phyloP scores from a whole-genome alignment of 2,888 invertebrate species.

The Philopedon plagiatum region DNA sequence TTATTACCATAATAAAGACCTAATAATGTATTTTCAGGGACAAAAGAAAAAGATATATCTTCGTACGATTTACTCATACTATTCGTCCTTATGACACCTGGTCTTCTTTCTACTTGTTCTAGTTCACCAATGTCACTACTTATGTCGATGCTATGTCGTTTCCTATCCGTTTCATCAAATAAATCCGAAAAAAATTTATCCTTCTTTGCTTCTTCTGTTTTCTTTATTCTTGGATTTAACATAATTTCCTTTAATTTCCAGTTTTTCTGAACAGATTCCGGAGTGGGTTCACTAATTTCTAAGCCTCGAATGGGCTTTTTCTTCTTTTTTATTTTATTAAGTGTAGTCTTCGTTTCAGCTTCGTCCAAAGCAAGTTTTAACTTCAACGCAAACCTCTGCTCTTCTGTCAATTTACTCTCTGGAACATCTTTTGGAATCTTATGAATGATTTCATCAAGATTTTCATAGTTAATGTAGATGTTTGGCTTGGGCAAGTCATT shows the following conservation, averaged over 20 bases:
- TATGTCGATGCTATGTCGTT: constrained; percentile 43
- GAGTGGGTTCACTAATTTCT: constrained; percentile 60
- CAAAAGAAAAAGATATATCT: constrained; percentile 56
- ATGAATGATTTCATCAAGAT: constrained; percentile 57
- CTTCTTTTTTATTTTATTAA: constrained; percentile 55
- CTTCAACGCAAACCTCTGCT: constrained; percentile 60
- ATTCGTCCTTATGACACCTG: neutral
- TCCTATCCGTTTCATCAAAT: neutral
- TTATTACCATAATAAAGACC: constrained; percentile 47
- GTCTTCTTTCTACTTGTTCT: neutral
- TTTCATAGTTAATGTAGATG: constrained; percentile 54
- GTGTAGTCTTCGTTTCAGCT: constrained; percentile 57
- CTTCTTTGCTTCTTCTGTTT: constrained; percentile 26
- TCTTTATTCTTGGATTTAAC: constrained; percentile 49
- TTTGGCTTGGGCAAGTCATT: constrained; percentile 45
- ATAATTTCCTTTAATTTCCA: constrained; percentile 54
- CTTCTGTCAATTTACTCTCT: constrained; percentile 57
- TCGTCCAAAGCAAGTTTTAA: constrained; percentile 60
- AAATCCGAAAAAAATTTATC: constrained; percentile 4
- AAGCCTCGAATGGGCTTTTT: constrained; percentile 51
- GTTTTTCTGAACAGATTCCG: constrained; percentile 60
- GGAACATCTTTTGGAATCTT: constrained; percentile 57
- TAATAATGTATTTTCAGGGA: constrained; percentile 45
- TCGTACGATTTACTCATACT: constrained; percentile 56
- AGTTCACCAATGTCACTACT: constrained; percentile 34